A percentile compares a stretch with the other conserved stretches of the same genome.
phyloP scores from a whole-genome alignment of 2,113 vertebrate species.

The Caretta caretta region DNA sequence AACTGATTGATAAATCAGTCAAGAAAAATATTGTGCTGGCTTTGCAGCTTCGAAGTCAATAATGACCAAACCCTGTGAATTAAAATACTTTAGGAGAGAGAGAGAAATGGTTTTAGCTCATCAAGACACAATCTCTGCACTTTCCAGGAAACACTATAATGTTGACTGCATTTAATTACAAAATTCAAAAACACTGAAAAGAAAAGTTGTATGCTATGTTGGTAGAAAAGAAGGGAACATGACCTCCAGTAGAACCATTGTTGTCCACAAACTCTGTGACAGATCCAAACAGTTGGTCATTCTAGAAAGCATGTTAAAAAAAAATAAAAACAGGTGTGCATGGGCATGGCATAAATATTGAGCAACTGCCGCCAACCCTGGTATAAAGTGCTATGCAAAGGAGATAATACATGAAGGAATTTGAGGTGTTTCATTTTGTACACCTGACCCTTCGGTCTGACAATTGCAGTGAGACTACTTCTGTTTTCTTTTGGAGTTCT shows the following conservation, averaged over 20 bases:
- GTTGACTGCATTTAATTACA: neutral
- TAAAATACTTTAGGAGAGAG: neutral
- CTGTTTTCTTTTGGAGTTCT: neutral
- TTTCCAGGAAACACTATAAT: neutral
- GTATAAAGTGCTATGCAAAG: neutral
- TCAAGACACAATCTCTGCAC: neutral
- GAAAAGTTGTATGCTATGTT: accelerated
- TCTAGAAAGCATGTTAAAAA: neutral
- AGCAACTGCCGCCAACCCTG: neutral
- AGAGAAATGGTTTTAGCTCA: neutral
- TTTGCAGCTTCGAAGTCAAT: neutral
- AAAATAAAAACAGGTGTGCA: neutral
- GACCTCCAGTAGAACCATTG: neutral
- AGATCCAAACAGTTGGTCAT: neutral
- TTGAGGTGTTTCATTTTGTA: neutral
- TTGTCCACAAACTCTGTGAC: neutral
- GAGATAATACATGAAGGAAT: neutral
- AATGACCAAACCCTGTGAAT: neutral
- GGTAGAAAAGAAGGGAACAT: neutral
- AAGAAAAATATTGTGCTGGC: neutral
- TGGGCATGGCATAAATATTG: neutral
- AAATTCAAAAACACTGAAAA: neutral
- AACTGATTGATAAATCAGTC: neutral
- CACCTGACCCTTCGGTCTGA: neutral
- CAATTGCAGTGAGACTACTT: neutral